These are phyloP conservation scores for Meloidogyne floridensis DNA, from an alignment of 1,140 invertebrate species.

Conservation along the genomic window DNA sequence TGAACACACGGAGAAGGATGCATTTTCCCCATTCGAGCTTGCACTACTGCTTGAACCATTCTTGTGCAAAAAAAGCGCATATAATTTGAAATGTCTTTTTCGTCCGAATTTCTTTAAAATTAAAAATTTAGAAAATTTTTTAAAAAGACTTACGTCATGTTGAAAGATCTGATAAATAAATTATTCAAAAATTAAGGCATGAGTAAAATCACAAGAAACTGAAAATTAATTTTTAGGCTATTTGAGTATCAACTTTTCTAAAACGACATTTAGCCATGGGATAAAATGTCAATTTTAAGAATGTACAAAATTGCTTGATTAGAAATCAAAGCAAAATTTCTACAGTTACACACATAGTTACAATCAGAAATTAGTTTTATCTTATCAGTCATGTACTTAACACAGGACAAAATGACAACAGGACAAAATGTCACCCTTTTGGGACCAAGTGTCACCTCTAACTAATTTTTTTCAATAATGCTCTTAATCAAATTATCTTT, in stretches of 20 bases:
- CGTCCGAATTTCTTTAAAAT: neutral
- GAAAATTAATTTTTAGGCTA: neutral
- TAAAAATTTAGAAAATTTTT: neutral
- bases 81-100: constrained; percentile 47
- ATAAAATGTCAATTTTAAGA: neutral
- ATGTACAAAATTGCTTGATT: no score
- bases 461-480: no score
- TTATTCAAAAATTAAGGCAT: no score
- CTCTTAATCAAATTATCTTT: no score
- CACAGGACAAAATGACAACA: no score
- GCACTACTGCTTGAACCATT: constrained; percentile 48
- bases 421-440: no score
- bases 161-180: neutral
- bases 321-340: no score
- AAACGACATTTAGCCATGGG: neutral
- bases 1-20: constrained; percentile 34
- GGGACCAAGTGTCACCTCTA: no score
- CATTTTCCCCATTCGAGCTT: constrained; percentile 44
- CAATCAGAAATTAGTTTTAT: no score
- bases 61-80: constrained; percentile 47
- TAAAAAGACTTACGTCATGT: constrained; percentile 26
- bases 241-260: neutral
- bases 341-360: no score
- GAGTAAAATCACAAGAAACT: no score
- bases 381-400: no score